Evolutionary conservation across 2,113 vertebrate genomes (phyloP).

Genomic region (Microcebus jonahi): DNA sequence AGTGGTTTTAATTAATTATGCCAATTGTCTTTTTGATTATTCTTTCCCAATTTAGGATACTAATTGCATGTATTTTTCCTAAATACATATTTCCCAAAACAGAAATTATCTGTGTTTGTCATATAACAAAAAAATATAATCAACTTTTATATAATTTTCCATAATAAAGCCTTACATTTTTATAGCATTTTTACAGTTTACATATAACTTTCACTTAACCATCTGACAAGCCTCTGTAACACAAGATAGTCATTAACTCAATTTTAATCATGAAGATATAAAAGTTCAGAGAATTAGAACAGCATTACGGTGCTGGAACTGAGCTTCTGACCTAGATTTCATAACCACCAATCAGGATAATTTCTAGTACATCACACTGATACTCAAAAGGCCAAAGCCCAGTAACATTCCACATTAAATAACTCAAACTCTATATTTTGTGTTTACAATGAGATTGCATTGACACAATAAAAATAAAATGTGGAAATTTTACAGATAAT

Average conservation of each 20-base stretch:
- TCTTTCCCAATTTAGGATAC: neutral
- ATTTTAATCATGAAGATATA: conserved; percentile 35
- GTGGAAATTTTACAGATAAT: neutral
- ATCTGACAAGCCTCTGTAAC: conserved; percentile 39
- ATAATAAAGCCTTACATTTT: conserved; percentile 40
- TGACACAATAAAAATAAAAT: neutral
- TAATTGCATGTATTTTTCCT: neutral
- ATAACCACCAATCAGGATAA: neutral
- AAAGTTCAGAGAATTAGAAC: neutral
- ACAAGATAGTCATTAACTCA: neutral
- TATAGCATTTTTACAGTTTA: conserved; percentile 41
- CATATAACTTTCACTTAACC: conserved; percentile 34
- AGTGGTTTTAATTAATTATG: neutral
- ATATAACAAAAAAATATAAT: conserved; percentile 56
- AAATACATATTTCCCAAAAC: neutral
- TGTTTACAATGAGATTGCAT: neutral
- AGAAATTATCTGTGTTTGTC: conserved; percentile 41
- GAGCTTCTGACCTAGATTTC: neutral
- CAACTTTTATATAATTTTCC: conserved; percentile 25
- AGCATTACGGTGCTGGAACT: neutral
- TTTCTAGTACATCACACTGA: neutral
- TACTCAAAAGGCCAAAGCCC: neutral
- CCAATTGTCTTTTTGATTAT: neutral
- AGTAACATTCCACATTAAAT: neutral
- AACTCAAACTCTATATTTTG: neutral